Conservation (phyloP, 2,888 invertebrate genomes). For the Synergus gifuensis region DNA sequence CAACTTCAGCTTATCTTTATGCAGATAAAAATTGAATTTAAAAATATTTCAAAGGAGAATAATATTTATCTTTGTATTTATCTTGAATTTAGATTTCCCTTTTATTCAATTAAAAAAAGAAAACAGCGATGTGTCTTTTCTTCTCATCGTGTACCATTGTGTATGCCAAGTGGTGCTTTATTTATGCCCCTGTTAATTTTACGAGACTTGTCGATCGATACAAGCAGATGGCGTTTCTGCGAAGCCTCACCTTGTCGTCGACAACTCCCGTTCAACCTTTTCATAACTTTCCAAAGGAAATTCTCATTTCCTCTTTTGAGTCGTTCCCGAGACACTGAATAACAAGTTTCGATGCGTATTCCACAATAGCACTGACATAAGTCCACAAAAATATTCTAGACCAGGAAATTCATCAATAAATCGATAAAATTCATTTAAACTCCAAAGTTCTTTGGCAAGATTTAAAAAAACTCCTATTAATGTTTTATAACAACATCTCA, state of each 20-base stretch:
- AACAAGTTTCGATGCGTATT: conserved; percentile 36
- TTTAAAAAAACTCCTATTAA: not conserved
- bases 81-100: not conserved
- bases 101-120: too few species aligned
- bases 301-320: conserved; percentile 35
- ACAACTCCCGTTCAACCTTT: conserved; percentile 40
- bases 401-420: not conserved
- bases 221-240: conserved; percentile 40
- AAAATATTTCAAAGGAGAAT: not conserved
- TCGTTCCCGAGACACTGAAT: not conserved
- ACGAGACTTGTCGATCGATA: conserved; percentile 26
- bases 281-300: conserved; percentile 35
- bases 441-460: too few species aligned
- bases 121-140: not conserved
- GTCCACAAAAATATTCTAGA: not conserved
- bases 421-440: not conserved
- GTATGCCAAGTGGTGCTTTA: conserved; percentile 10
- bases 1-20: not conserved
- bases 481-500: conserved; percentile 8
- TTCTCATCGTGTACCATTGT: conserved; percentile 15
- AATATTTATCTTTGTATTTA: not conserved
- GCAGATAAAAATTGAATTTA: not conserved
- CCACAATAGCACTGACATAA: conserved; percentile 6
- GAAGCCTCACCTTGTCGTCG: conserved; percentile 33
- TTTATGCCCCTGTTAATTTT: conserved; percentile 38